Conservation (phyloP, 2,888 invertebrate species). For the Lasioglossum malachurum region DNA sequence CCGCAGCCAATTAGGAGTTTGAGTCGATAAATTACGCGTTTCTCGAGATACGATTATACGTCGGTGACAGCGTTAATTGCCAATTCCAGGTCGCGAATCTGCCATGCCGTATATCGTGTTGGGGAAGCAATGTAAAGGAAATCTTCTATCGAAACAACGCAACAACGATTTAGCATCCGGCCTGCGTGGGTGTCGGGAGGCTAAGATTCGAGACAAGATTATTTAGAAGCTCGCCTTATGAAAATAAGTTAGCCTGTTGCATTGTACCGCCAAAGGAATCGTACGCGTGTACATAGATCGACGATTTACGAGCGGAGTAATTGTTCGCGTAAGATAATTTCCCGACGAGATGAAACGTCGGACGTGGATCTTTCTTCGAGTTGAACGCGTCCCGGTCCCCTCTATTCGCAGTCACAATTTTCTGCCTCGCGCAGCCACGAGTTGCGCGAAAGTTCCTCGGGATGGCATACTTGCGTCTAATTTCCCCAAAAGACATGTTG, state of each 20-base stretch:
- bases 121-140: conserved; percentile 64
- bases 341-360: not conserved
- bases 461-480: conserved; percentile 64
- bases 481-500: conserved; percentile 71
- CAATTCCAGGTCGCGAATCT: conserved; percentile 78
- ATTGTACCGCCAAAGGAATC: not conserved
- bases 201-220: conserved; percentile 30
- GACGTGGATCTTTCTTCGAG: not conserved
- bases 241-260: conserved; percentile 8
- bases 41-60: conserved; percentile 79
- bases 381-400: not conserved
- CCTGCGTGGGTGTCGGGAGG: not conserved
- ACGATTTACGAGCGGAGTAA: not conserved
- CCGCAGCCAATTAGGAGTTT: conserved; percentile 81
- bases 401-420: conserved; percentile 34
- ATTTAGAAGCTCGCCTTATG: conserved; percentile 18
- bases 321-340: not conserved
- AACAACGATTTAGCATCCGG: conserved; percentile 45
- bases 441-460: conserved; percentile 47
- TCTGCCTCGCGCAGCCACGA: conserved; percentile 32
- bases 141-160: conserved; percentile 66
- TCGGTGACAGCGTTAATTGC: conserved; percentile 80
- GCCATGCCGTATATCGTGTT: conserved; percentile 62
- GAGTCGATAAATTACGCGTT: conserved; percentile 80
- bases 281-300: not conserved